phyloP scores from a whole-genome alignment of 2,888 invertebrate species.

The Proisotoma minuta region DNA sequence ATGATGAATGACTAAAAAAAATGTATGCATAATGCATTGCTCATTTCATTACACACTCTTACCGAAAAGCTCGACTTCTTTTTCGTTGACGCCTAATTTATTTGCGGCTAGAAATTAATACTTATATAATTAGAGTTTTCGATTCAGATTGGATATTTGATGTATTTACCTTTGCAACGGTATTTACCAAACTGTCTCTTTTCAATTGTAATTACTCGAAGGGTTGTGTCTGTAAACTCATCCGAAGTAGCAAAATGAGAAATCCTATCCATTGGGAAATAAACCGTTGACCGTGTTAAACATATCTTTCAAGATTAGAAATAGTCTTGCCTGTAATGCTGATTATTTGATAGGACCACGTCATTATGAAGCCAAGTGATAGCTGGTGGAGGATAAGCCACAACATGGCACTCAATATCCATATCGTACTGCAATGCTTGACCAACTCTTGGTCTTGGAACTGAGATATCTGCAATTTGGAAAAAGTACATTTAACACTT shows the following conservation, averaged over 20 bases:
- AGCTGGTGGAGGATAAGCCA: conserved; percentile 89
- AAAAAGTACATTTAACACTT: too few relatives aligned
- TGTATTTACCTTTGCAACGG: conserved; percentile 29
- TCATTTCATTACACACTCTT: conserved; percentile 51
- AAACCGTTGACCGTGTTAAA: too few relatives aligned
- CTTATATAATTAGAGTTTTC: too few relatives aligned
- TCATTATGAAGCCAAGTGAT: conserved; percentile 84
- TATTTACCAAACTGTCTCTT: conserved; percentile 73
- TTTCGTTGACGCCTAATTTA: conserved; percentile 76
- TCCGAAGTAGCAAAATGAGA: conserved; percentile 88
- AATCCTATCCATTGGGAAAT: conserved; percentile 60
- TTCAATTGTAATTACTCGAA: conserved; percentile 83
- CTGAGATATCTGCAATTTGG: conserved; percentile 80
- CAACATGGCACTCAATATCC: conserved; percentile 89
- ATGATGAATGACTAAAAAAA: background rate
- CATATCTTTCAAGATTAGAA: too few relatives aligned
- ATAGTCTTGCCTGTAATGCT: conserved; percentile 66
- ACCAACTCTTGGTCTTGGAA: conserved; percentile 75
- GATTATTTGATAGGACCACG: conserved; percentile 77
- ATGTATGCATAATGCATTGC: background rate
- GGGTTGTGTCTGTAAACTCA: conserved; percentile 83
- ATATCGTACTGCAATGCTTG: conserved; percentile 89
- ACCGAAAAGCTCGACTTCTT: conserved; percentile 77
- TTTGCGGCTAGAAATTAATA: conserved; percentile 85
- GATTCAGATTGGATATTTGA: background rate